Conservation (phyloP, 2,888 invertebrate species). For the Sialis lutaria region DNA sequence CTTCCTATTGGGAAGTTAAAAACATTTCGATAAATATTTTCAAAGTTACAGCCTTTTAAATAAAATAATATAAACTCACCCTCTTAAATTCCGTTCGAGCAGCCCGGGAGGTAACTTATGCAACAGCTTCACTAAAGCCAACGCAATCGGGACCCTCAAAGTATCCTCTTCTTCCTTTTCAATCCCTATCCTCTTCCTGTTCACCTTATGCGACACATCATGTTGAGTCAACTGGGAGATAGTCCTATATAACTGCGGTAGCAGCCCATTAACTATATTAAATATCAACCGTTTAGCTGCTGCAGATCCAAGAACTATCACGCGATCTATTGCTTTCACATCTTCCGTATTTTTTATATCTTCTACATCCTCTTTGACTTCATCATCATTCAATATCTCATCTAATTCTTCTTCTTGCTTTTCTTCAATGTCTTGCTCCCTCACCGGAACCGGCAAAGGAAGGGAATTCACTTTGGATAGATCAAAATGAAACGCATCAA, state of each 20-base stretch:
- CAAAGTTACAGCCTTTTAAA: too few species aligned
- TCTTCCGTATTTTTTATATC: slow-evolving; percentile 12
- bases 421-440: slow-evolving; percentile 8
- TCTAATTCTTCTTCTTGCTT: slow-evolving; percentile 22
- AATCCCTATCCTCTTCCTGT: slow-evolving; percentile 44
- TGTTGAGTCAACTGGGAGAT: slow-evolving; percentile 51
- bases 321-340: slow-evolving; percentile 20
- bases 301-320: slow-evolving; percentile 42
- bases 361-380: slow-evolving; percentile 16
- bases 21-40: too few species aligned
- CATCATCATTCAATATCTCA: slow-evolving; percentile 22
- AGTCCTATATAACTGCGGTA: slow-evolving; percentile 64
- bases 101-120: slow-evolving; percentile 67
- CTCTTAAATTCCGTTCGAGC: slow-evolving; percentile 59
- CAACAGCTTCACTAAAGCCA: slow-evolving; percentile 81
- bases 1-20: too few species aligned
- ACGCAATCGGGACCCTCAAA: slow-evolving; percentile 75
- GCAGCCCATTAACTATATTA: slow-evolving; percentile 46
- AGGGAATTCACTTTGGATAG: slow-evolving; percentile 38
- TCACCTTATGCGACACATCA: slow-evolving; percentile 62
- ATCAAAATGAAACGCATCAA: slow-evolving; percentile 89
- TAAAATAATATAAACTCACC: slow-evolving; percentile 33
- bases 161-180: slow-evolving; percentile 84
- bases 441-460: slow-evolving; percentile 4
- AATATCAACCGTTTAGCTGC: slow-evolving; percentile 61